Percentiles rank a stretch among this genome's conserved stretches.
Conservation (phyloP, 2,113 vertebrate genomes). For the Geococcyx californianus region DNA sequence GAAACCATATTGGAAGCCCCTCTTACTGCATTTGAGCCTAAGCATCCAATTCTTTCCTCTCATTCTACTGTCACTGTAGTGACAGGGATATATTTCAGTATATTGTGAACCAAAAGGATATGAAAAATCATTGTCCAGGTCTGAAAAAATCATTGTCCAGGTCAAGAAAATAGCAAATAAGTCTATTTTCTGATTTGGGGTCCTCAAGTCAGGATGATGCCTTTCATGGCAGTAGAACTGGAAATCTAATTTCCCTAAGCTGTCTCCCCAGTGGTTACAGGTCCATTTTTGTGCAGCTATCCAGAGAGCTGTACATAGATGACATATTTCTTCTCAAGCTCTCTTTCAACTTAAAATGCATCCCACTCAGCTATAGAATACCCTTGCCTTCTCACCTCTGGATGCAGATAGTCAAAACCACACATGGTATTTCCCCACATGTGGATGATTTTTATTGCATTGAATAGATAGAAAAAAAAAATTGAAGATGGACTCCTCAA, state of each 20-base stretch:
- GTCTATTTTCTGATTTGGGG: neutral
- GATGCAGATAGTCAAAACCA: neutral
- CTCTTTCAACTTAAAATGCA: neutral
- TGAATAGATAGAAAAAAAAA: neutral
- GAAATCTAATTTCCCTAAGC: neutral
- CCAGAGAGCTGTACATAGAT: neutral
- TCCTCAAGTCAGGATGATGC: neutral
- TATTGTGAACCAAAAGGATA: neutral
- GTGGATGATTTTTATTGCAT: neutral
- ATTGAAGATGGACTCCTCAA: neutral
- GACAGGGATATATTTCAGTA: neutral
- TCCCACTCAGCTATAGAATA: neutral
- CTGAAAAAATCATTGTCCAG: neutral
- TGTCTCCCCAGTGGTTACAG: fast-evolving
- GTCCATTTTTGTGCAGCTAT: neutral
- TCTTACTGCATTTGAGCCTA: neutral
- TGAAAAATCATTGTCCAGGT: neutral
- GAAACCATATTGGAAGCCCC: neutral
- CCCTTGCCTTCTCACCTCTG: neutral
- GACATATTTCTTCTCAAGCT: neutral
- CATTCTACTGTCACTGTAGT: neutral
- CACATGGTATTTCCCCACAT: neutral
- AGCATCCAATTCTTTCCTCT: neutral
- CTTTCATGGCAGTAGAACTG: neutral
- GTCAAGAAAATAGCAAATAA: neutral